These are phyloP conservation scores for Chaenogobius annularis DNA, from an alignment of 2,113 vertebrate species.

Conservation along the genomic window DNA sequence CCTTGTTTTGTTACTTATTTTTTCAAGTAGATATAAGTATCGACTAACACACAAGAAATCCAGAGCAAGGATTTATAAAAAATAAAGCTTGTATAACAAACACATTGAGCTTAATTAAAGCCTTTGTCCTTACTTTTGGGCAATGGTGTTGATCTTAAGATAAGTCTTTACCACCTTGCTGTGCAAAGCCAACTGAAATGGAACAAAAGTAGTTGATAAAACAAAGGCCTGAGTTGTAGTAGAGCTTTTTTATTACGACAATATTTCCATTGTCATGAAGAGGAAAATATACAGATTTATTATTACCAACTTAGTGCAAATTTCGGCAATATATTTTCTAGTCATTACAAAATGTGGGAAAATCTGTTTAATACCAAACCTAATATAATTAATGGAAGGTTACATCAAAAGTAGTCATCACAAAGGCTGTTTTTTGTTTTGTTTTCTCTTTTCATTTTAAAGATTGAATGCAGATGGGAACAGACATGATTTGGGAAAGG, in stretches of 20 bases:
- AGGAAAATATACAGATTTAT: background rate
- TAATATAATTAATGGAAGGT: background rate
- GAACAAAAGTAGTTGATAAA: background rate
- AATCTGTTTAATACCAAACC: background rate
- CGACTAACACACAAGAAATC: background rate
- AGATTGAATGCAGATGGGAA: background rate
- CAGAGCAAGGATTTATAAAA: background rate
- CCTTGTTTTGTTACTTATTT: slow-evolving; percentile 7
- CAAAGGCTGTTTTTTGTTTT: background rate
- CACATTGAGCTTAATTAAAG: background rate
- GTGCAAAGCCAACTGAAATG: background rate
- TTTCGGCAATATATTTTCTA: background rate
- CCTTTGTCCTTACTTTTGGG: background rate
- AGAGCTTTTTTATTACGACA: background rate
- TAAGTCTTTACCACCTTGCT: slow-evolving; percentile 35
- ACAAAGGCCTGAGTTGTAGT: background rate
- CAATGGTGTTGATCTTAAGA: slow-evolving; percentile 25
- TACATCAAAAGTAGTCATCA: background rate
- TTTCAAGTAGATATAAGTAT: background rate
- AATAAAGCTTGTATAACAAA: background rate
- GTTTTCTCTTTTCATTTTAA: background rate
- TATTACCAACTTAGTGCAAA: background rate
- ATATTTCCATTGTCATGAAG: background rate
- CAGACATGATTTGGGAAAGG: background rate
- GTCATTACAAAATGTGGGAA: background rate